Conservation (phyloP, 2,113 vertebrate genomes). For the Theropithecus gelada region DNA sequence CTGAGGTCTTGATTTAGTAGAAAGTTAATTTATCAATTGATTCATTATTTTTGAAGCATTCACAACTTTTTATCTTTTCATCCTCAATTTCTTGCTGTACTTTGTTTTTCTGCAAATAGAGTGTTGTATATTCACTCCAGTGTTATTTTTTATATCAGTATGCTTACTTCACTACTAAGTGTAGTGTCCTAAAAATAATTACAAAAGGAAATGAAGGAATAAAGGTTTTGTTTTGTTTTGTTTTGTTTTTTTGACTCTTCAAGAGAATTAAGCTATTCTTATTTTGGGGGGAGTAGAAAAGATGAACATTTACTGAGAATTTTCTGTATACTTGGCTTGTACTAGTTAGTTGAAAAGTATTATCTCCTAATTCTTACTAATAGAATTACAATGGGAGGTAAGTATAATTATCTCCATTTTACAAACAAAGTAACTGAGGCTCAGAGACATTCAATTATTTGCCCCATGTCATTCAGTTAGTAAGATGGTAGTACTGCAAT, state of each 20-base stretch:
- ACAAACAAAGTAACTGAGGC: background rate
- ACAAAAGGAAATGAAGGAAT: background rate
- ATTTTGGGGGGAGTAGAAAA: background rate
- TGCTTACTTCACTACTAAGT: background rate
- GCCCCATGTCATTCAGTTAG: background rate
- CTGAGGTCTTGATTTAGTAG: slow-evolving; percentile 23
- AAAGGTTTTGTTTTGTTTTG: background rate
- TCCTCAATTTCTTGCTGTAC: background rate
- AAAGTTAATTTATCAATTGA: background rate
- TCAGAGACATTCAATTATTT: background rate
- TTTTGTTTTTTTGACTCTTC: background rate
- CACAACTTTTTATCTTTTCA: slow-evolving; percentile 1
- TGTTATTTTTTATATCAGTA: background rate
- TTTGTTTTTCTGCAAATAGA: background rate
- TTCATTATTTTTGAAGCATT: slow-evolving; percentile 41
- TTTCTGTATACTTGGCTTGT: background rate
- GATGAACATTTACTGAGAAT: background rate
- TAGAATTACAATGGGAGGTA: slow-evolving; percentile 41
- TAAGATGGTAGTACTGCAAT: background rate
- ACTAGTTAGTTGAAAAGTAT: background rate
- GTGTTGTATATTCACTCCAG: background rate
- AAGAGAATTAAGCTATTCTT: background rate
- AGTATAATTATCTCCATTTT: slow-evolving; percentile 59
- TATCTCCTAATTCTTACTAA: slow-evolving; percentile 27
- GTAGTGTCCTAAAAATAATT: slow-evolving; percentile 9